Conservation (phyloP, 2,113 vertebrate species). For the Antennarius striatus region DNA sequence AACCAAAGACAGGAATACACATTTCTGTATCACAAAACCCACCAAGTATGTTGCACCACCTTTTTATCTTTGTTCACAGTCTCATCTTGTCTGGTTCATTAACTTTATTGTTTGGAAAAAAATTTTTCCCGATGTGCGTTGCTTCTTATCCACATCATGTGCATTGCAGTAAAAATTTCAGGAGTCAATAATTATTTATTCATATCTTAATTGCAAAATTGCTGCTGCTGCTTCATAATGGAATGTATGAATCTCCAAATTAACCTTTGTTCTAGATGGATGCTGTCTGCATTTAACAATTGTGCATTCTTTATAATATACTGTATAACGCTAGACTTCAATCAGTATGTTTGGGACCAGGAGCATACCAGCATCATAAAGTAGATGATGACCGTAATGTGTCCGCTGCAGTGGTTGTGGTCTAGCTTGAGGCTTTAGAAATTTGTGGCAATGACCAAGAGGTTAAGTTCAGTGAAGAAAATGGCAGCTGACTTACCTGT, state of each 20-base stretch:
- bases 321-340: slow-evolving; percentile 5
- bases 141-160: slow-evolving; percentile 34
- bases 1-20: slow-evolving; percentile 20
- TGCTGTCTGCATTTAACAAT: slow-evolving; percentile 30
- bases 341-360: slow-evolving; percentile 1
- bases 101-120: slow-evolving; percentile 7
- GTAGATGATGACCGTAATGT: slow-evolving; percentile 7
- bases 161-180: slow-evolving; percentile 50
- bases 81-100: slow-evolving; percentile 21
- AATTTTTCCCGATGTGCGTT: not conserved
- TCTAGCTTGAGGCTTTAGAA: slow-evolving; percentile 26
- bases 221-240: slow-evolving; percentile 41
- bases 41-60: not conserved
- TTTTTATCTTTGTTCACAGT: slow-evolving; percentile 6
- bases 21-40: slow-evolving; percentile 2
- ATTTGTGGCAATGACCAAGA: slow-evolving; percentile 57
- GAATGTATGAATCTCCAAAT: slow-evolving; percentile 48
- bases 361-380: slow-evolving; percentile 1
- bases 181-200: slow-evolving; percentile 38
- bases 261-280: slow-evolving; percentile 38
- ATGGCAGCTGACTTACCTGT: slow-evolving; percentile 59
- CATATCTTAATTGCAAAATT: slow-evolving; percentile 54
- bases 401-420: slow-evolving; percentile 20
- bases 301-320: slow-evolving; percentile 22
- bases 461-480: slow-evolving; percentile 57